A percentile compares a stretch with the other conserved stretches of the same genome.
Evolutionary conservation across 2,888 invertebrate species (phyloP).

Genomic region (Dichetophora obliterata): DNA sequence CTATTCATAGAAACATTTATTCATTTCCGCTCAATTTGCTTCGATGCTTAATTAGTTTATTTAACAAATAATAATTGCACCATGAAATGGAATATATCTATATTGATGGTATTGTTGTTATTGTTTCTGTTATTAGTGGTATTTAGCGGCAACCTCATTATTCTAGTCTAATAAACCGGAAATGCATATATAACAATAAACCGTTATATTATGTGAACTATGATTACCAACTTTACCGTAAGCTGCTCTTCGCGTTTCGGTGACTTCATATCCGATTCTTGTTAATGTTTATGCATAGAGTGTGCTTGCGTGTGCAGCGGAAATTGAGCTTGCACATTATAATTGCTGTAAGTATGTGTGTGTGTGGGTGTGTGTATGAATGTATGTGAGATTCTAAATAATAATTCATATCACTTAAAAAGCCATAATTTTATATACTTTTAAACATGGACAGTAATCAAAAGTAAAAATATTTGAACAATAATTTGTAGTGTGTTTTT

Average conservation of each 20-base stretch:
- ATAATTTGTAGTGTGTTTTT: too few relatives aligned
- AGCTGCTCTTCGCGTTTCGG: constrained; percentile 13
- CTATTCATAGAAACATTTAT: constrained; percentile 13
- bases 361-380: too few relatives aligned
- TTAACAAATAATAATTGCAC: constrained; percentile 9
- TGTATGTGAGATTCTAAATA: too few relatives aligned
- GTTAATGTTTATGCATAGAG: background rate
- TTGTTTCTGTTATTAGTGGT: constrained; percentile 2
- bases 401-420: too few relatives aligned
- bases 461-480: too few relatives aligned
- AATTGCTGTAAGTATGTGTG: background rate
- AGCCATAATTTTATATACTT: too few relatives aligned
- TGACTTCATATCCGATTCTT: constrained; percentile 11
- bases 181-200: constrained; percentile 23
- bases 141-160: constrained; percentile 16
- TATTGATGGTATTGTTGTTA: constrained; percentile 1
- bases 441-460: too few relatives aligned
- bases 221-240: background rate
- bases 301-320: background rate
- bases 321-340: constrained; percentile 11
- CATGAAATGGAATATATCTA: background rate
- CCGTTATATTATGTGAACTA: constrained; percentile 1
- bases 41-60: constrained; percentile 16
- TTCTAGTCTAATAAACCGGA: constrained; percentile 22
- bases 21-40: constrained; percentile 14